A percentile compares a stretch with the other conserved stretches of the same genome.
Evolutionary conservation across 2,797 vertebrate species (phyloP).

Genomic region (Gobio occitaniae): DNA sequence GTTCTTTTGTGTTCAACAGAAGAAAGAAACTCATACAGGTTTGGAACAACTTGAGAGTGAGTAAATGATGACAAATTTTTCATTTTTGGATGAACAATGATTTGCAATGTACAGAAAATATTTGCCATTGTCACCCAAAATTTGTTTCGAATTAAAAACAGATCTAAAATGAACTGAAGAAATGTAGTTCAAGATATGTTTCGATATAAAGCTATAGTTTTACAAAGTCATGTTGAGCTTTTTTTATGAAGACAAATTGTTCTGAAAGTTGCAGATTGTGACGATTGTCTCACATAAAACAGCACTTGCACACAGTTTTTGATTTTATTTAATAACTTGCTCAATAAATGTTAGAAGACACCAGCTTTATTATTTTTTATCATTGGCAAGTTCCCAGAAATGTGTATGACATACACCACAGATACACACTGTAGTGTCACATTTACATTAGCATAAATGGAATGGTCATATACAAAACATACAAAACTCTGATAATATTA

Average conservation of each 20-base stretch:
- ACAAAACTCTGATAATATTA: background rate
- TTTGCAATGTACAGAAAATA: background rate
- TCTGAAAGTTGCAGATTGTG: background rate
- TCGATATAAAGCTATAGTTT: background rate
- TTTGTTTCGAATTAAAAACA: background rate
- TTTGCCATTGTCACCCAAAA: background rate
- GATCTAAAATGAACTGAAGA: background rate
- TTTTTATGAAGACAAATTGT: background rate
- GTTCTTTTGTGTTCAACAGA: background rate
- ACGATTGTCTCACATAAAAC: background rate
- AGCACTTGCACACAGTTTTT: background rate
- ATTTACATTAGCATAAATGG: background rate
- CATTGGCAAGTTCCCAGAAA: background rate
- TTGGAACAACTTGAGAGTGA: too few relatives aligned
- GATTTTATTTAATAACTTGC: background rate
- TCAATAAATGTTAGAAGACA: background rate
- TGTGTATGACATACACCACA: background rate
- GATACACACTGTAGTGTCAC: background rate
- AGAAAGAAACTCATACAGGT: background rate
- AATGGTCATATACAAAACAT: background rate
- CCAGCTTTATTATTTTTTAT: conserved; percentile 1
- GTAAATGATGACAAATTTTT: background rate
- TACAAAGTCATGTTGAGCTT: background rate
- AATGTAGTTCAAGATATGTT: background rate
- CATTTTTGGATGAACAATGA: background rate